Conservation (phyloP, 2,888 invertebrate species). For the Drosophila suboccidentalis region DNA sequence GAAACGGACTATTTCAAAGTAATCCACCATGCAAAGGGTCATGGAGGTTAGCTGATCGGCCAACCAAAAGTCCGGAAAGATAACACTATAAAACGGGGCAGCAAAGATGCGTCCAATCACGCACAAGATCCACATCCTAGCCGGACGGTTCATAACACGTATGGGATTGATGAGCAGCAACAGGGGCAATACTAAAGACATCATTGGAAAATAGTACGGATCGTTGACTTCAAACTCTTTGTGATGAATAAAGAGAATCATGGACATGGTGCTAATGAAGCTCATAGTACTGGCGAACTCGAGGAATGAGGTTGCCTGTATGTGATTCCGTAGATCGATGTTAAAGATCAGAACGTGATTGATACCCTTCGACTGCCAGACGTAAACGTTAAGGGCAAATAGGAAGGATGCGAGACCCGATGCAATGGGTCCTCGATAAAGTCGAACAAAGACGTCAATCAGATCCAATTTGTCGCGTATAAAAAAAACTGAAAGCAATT, state of each 20-base stretch:
- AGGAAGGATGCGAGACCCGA: conserved; percentile 95
- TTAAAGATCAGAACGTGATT: conserved; percentile 98
- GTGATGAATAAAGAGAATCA: conserved; percentile 88
- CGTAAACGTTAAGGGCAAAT: conserved; percentile 96
- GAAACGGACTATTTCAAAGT: conserved; percentile 96
- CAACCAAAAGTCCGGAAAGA: conserved; percentile 98
- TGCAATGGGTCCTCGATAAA: conserved; percentile 96
- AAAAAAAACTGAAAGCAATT: conserved; percentile 25
- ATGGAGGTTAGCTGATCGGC: conserved; percentile 97
- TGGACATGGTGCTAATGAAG: conserved; percentile 95
- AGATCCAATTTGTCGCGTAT: background rate
- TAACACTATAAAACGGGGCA: conserved; percentile 96
- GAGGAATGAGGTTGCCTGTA: conserved; percentile 95
- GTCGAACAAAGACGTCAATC: conserved; percentile 89
- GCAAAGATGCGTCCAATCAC: conserved; percentile 91
- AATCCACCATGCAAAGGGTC: conserved; percentile 93
- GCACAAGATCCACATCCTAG: conserved; percentile 95
- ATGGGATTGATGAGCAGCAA: conserved; percentile 95
- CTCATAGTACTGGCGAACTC: conserved; percentile 95
- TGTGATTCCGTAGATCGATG: conserved; percentile 95
- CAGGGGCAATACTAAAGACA: conserved; percentile 91
- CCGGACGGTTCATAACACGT: conserved; percentile 93
- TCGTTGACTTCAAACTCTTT: conserved; percentile 89
- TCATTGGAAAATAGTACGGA: conserved; percentile 95
- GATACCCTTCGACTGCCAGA: conserved; percentile 97